Evolutionary conservation across 2,797 vertebrate species (phyloP), one percentile per base, ranked within the genome.

Genomic region (Rhinichthys osculus): DNA sequence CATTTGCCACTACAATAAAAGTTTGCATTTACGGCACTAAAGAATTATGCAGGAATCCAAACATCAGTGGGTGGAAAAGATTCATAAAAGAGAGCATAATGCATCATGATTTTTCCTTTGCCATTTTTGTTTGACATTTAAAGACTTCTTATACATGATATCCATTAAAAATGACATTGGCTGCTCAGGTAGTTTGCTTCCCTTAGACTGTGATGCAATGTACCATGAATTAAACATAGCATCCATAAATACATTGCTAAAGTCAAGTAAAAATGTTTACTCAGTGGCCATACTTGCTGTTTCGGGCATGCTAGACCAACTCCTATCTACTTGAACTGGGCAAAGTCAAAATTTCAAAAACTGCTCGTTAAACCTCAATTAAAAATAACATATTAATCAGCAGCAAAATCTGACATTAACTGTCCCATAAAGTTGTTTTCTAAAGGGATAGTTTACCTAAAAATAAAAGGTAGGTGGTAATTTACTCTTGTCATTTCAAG

Each of bases 201-300:
- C 23, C 23, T 66, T 64, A 5, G 27, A 16, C 27, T 64, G 27
- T 64, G 27, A 30, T 30, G 27, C 1, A 64, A 21, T 74, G 67
- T 57, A 62, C 27, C 59, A 85, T 85, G 80, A 83, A 83, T 88
- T 79, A 85, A 82, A 85, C 73, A 88, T 82, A 19, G n/a, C 35
- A 66, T 83, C 2, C 70, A 70, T 72, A 71, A 81, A 81, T 50
- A 40, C 35, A 81, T 52, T 19, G 16, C 47, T 17, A 7, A 50
- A 76, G 47, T 35, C 7, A n/a, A 77, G 33, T 7, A 40, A 5
- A 59, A 57, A 30, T 50, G 27, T 52, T 76, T 7, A 10, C 27
- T 33, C 16, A 30, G 44, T 21, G 72, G 17, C 27, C 44, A 50
- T 44, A 27, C n/a, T 72, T 52, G 44, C 72, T 50, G n/a, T 69